Percentiles rank a stretch among this genome's conserved stretches.
Conservation (phyloP, 1,140 invertebrate genomes). For the Tetramorium simillimum region DNA sequence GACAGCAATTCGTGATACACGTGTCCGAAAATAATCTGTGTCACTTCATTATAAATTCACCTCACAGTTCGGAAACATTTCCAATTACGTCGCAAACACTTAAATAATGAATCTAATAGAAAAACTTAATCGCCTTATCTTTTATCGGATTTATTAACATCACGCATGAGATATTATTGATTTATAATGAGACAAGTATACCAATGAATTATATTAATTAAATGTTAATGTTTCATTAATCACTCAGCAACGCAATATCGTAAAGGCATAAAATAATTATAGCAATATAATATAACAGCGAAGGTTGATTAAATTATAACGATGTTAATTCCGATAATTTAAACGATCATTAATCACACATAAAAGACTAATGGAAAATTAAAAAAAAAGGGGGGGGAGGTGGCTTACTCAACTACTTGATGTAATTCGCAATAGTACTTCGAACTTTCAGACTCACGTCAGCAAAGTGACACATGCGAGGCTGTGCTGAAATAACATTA, state of each 20-base stretch:
- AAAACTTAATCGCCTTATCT: neutral
- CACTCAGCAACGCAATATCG: neutral
- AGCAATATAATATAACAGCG: neutral
- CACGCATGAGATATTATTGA: neutral
- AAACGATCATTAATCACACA: neutral
- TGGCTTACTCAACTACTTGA: neutral
- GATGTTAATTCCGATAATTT: neutral
- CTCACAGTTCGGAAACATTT: neutral
- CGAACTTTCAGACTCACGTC: neutral
- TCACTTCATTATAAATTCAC: conserved; percentile 49
- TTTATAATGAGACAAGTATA: neutral
- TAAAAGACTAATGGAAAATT: neutral
- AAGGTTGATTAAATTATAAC: neutral
- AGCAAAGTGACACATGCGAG: neutral
- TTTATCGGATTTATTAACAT: neutral
- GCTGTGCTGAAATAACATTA: neutral
- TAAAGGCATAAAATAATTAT: neutral
- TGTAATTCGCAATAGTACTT: neutral
- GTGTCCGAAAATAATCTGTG: conserved; percentile 53
- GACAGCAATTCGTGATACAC: conserved; percentile 50
- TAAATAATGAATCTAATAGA: neutral
- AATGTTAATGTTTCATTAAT: conserved; percentile 23
- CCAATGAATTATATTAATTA: no score
- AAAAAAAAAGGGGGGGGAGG: no score
- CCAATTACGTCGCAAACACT: neutral